These are phyloP conservation scores for Anomalospiza imberbis DNA, from an alignment of 2,797 vertebrate genomes.

Conservation along the genomic window DNA sequence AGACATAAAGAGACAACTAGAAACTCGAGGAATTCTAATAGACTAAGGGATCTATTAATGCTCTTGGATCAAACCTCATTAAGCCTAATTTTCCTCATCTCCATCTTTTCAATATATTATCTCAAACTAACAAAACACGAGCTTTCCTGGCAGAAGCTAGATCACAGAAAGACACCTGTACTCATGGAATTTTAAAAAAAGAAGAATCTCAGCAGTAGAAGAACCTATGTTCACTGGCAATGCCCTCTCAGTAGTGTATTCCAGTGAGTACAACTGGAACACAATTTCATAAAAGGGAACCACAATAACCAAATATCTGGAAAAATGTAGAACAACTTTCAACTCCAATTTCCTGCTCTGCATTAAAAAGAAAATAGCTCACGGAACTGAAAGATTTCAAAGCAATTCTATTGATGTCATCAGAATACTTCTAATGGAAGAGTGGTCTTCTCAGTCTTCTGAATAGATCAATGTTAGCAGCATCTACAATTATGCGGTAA, in stretches of 20 bases:
- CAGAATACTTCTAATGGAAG: neutral
- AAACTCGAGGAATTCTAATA: neutral
- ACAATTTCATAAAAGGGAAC: neutral
- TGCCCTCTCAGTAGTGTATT: neutral
- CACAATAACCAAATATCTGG: neutral
- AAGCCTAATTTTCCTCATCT: neutral
- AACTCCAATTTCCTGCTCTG: neutral
- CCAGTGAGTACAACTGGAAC: accelerated
- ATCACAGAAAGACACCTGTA: neutral
- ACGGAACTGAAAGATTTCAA: neutral
- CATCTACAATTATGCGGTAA: neutral
- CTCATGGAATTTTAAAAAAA: neutral
- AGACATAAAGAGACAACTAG: neutral
- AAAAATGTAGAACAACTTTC: neutral
- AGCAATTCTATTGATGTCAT: neutral
- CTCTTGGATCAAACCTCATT: neutral
- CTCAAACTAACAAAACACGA: neutral
- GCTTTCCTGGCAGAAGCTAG: neutral
- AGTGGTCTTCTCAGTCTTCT: neutral
- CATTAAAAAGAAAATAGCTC: neutral
- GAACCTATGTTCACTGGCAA: neutral
- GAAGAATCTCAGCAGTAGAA: neutral
- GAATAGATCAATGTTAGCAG: neutral
- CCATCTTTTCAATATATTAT: neutral
- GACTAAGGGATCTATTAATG: neutral